Evolutionary conservation across 2,888 invertebrate genomes (phyloP), one percentile per base, ranked within the genome.

Genomic region (Acronicta psi): DNA sequence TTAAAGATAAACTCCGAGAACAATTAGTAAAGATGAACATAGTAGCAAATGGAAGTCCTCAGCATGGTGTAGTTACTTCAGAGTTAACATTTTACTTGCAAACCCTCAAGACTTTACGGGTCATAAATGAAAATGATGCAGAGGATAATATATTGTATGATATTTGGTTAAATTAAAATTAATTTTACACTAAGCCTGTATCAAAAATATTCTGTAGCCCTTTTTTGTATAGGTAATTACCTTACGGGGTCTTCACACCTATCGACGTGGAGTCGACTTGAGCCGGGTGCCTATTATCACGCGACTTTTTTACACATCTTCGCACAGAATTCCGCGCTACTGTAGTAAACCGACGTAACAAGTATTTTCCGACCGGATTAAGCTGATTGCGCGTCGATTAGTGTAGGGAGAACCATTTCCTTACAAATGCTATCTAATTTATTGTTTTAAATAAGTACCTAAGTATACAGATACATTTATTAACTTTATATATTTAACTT

Each of bases 41-140:
- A 74, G 96, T 96, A 56, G 99, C 98, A 77, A 98, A 99, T 92
- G 99, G 99, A n/a, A 98, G 99, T 45, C 99, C 99, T 2, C 98
- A 99, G 85, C 99, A 99, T 87, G 99, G 98, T 40, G 96, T 98
- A 52, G 98, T 98, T n/a, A 98, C 97, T 34, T 97, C 98, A 9
- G 98, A 98, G 93, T 91, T 98, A 81, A 97, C 97, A 64, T 98
- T 98, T 92, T 98, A 98, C 88, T 95, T 98, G 81, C 97, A 98
- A 91, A 98, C 98, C 57, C 94, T 98, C 79, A 96, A 97, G 83
- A 97, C 96, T 75, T 93, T 98, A 31, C 96, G 97, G 86, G 96
- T 97, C 29, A 93, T 98, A 78, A 97, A 97, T 31, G 94, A 95
- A 58, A 95, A 96, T 78, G 96, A 97, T 85, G 92, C 96, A 80